Conservation (phyloP, 2,113 vertebrate species). For the Lophura nycthemera region DNA sequence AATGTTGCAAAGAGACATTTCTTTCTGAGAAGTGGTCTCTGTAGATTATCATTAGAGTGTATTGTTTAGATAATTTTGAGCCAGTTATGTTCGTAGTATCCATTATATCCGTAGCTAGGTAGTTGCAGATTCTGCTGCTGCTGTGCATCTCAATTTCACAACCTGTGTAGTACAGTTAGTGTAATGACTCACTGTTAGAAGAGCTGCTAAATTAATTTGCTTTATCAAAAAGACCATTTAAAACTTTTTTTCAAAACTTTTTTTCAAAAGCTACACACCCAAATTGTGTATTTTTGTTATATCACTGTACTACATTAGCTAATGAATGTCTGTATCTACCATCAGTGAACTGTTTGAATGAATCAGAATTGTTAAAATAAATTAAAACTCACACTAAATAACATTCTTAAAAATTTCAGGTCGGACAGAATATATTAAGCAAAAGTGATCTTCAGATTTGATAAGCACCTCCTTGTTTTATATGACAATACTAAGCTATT, state of each 20-base stretch:
- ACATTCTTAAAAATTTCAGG: background rate
- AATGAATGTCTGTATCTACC: background rate
- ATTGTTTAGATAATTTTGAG: background rate
- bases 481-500: background rate
- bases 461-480: background rate
- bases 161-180: background rate
- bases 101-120: background rate
- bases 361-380: background rate
- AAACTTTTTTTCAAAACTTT: background rate
- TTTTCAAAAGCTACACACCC: background rate
- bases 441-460: background rate
- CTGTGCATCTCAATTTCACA: background rate
- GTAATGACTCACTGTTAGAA: background rate
- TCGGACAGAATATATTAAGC: background rate
- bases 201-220: background rate
- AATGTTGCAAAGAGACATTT: background rate
- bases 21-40: background rate
- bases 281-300: background rate
- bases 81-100: background rate
- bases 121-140: background rate
- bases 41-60: background rate
- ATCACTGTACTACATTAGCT: background rate
- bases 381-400: background rate
- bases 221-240: background rate
- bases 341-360: background rate